Evolutionary conservation across 2,113 vertebrate genomes (phyloP), one percentile per base, ranked within the genome.

Genomic region (Xerus inauris): DNA sequence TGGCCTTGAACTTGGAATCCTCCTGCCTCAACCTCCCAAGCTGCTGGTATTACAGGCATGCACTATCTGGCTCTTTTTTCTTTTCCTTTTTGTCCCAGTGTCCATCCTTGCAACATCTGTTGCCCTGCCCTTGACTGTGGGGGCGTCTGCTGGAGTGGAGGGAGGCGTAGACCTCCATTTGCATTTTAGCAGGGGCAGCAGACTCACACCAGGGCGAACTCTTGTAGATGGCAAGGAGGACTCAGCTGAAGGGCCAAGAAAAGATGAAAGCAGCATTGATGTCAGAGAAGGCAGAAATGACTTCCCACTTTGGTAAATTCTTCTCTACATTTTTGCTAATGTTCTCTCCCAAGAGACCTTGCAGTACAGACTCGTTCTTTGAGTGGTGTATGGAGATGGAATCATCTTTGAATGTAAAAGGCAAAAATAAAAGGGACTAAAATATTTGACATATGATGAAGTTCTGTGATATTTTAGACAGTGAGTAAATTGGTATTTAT

Each of bases 401-500:
- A 54, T 97, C 89, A 80, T 96, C 81, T 83, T 77, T 93, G 85
- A 94, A 89, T 89, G 77, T 54, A 83, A 93, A 94, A 95, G 81
- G 89, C 87, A 95, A 93, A 95, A 94, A 89, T 91, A 94, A 93
- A 93, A 95, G 80, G 83, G 79, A 94, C 86, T 89, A 57, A 93
- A 96, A 95, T 97, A 94, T 95, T 97, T 97, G 97, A 96, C 94
- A 94, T 94, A 97, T 97, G 95, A 97, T 96, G 95, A 97, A 91
- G 94, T 92, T 93, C 89, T 97, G 69, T 95, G 96, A 95, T 95
- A 97, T 97, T 98, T 98, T 95, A 97, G 96, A 94, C 89, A 84
- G 96, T 97, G 97, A 97, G 95, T 97, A 97, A 97, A 98, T 95
- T 97, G 96, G 81, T 97, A 97, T 97, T 98, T 98, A 97, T 97